Evolutionary conservation across 2,113 vertebrate genomes (phyloP), one percentile per base, ranked within the genome.

Genomic region (Aleadryas rufinucha): DNA sequence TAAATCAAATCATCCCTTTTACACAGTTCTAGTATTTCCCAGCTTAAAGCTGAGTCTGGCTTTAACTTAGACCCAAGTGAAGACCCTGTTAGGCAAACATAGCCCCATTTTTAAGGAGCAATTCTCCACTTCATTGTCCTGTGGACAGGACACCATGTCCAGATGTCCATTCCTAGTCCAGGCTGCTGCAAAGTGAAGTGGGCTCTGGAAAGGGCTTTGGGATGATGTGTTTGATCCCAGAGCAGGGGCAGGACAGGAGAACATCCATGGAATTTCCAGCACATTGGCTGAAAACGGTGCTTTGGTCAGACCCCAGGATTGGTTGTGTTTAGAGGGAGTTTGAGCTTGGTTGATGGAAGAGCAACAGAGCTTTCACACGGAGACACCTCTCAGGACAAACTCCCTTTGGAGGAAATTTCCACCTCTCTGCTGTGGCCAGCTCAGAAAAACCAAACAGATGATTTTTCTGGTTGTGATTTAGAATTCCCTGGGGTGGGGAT

Each of bases 131-230:
- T 87, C 9, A 7, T 37, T 49, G 42, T 27, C 45, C 49, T 1
- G 0, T 4, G 61, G 39, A 18, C 35, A 7, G 42, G 17, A 45
- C 0, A 0, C 21, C 3, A 0, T 27, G 33, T 35, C n/a, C 0
- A 0, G 9, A 30, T 76, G 33, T 31, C 28, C 7, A 0, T 64
- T 37, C 53, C 57, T 11, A 16, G 20, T 3, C 31, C 37, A n/a
- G 31, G 50, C 6, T 1, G 2, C 49, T 41, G 50, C 33, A 17
- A 7, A 54, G 54, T 13, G 47, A 56, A 21, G 11, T 3, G 59
- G 31, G 18, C 35, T 13, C 66, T 66, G 61, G 50, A 7, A 91
- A 28, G 28, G 31, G 10, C 11, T 65, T 41, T 45, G 42, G 14
- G 37, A 7, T 41, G 64, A 20, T 27, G 22, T 10, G 68, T n/a